Evolutionary conservation across 2,113 vertebrate genomes (phyloP).

Genomic region (Syngnathus typhle): DNA sequence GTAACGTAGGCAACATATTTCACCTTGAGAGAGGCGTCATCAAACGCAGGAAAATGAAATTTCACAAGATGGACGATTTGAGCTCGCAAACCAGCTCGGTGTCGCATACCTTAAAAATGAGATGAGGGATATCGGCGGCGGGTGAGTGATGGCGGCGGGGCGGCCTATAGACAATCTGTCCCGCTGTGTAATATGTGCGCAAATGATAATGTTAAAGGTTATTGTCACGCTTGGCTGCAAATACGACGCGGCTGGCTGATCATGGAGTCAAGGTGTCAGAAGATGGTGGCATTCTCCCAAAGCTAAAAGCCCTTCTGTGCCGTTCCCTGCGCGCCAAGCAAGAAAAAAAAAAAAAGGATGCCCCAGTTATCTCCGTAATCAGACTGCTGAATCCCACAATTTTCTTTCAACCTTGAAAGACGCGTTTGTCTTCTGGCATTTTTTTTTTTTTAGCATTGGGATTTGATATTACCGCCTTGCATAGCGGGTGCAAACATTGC

Average conservation of each 20-base stretch:
- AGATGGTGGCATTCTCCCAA: slow-evolving; percentile 58
- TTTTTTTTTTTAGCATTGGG: neutral
- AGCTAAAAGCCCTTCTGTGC: slow-evolving; percentile 28
- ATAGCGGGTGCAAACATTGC: slow-evolving; percentile 28
- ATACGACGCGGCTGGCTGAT: slow-evolving; percentile 58
- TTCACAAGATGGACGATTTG: slow-evolving; percentile 58
- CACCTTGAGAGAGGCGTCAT: slow-evolving; percentile 54
- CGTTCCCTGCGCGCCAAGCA: slow-evolving; percentile 14
- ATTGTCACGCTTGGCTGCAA: slow-evolving; percentile 65
- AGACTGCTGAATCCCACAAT: slow-evolving; percentile 19
- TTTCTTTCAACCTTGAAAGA: slow-evolving; percentile 41
- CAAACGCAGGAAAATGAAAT: slow-evolving; percentile 54
- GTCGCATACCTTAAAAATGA: slow-evolving; percentile 54
- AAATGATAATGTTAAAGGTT: slow-evolving; percentile 72
- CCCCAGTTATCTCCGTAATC: slow-evolving; percentile 26
- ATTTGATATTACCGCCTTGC: fast-evolving
- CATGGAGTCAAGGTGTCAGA: slow-evolving; percentile 70
- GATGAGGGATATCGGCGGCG: slow-evolving; percentile 42
- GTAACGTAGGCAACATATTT: slow-evolving; percentile 45
- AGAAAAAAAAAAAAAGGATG: slow-evolving; percentile 11
- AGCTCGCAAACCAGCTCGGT: slow-evolving; percentile 51
- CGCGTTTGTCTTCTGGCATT: neutral
- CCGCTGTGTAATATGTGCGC: slow-evolving; percentile 56
- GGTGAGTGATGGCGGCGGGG: slow-evolving; percentile 59
- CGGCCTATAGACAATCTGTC: slow-evolving; percentile 64